Base-by-base conservation (phyloP, 2,888 invertebrate genomes). In the Ectropis crepuscularia region DNA sequence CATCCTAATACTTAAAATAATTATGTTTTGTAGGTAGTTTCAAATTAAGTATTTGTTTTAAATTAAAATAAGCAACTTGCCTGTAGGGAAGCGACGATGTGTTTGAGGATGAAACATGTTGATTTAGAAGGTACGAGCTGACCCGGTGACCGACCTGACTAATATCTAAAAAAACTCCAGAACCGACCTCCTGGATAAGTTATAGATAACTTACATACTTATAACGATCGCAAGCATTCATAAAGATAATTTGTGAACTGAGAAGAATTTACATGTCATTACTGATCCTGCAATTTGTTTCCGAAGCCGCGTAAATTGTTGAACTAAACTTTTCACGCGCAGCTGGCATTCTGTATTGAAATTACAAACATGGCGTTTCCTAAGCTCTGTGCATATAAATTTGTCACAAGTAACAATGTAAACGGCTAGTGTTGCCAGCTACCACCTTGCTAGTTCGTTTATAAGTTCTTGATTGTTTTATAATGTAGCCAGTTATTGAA, bases 401-500 rank as follows among this genome's bases (percentile, higher is more conserved):
- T 41, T 5, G 6, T 41, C 6, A 4, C 7, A 9, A 7, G 9
- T 8, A 6, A 46, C 61, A 54, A 42, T 60, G 65, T 64, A 58
- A 49, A 60, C 53, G 57, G 60, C 43, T 62, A 68, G 58, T 51
- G 28, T 47, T 47, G 0, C 16, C 46, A 47, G 57, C 51, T 68
- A 53, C 58, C 74, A 74, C 73, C 53, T 76, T 76, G 74, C 64
- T 74, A 72, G 74, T 71, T 74, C 74, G 74, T 76, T 67, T 73
- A 55, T 46, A 47, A 54, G 11, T 63, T 68, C 69, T 64, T 76
- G 79, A 80, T 81, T 79, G 75, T 76, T 77, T 80, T 80, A 72
- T 80, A 81, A 82, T 81, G 75, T 62, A 41, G 65, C 74, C 73
- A 74, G 74, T 79, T 78, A 73, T 76, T 55, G 51, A 55, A 50